Evolutionary conservation across 2,797 vertebrate genomes (phyloP), one percentile per base, ranked within the genome.

Genomic region (Gila robusta): DNA sequence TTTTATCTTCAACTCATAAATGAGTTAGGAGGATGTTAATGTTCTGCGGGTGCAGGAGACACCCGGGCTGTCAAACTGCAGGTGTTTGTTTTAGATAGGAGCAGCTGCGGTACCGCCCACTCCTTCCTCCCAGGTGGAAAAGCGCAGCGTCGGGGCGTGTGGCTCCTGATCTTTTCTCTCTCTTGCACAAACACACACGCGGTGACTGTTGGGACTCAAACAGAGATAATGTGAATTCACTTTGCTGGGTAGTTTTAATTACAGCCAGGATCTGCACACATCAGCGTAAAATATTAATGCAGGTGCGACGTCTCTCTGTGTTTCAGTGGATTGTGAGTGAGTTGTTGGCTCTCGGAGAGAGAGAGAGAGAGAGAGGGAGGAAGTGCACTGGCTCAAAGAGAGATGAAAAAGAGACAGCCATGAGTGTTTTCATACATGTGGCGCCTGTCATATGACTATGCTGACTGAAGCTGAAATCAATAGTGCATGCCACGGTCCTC

Each of bases 241-340:
- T 85, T 92, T 90, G 82, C 28, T 82, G 23, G 78, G 84, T 90
- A 79, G 71, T 91, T 94, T 94, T 94, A 93, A 94, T 94, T 94
- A 93, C 85, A 91, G 90, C 90, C 89, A 86, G 84, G 88, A 89
- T 89, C 88, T 90, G 91, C 91, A 91, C 87, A 81, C 79, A 90
- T 87, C 85, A 85, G 85, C 87, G 49, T 88, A 80, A 88, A 88
- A 89, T 86, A 87, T 87, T 87, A 71, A 88, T 87, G 74, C 70
- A 81, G 84, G 78, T 93, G 92, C 91, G 92, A 93, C 85, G 82
- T 86, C 73, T 66, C 77, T 82, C 85, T 85, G 86, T 37, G 47
- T 72, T 70, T 82, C 64, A 59, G 32, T 73, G 73, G 35, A 78
- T 85, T 83, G 85, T 92, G 91, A 91, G 87, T 85, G 44, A 32